These are phyloP conservation scores for Aporophyla lueneburgensis DNA, from an alignment of 2,888 invertebrate species.

Conservation along the genomic window DNA sequence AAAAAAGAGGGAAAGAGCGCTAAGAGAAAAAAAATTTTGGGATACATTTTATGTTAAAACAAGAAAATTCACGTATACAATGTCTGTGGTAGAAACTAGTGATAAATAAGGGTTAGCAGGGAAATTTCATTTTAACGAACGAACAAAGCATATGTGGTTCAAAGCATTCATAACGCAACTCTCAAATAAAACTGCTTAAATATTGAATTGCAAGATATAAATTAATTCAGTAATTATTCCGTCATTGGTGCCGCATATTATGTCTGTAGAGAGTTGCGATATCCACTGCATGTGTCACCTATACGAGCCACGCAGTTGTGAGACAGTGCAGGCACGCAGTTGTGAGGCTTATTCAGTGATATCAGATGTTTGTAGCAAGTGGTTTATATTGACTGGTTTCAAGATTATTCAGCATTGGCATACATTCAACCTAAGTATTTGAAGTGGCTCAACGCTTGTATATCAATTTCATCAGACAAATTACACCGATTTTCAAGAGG, in stretches of 20 bases:
- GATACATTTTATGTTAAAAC: too few relatives aligned
- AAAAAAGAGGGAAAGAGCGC: too few relatives aligned
- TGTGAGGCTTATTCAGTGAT: not conserved
- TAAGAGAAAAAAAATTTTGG: too few relatives aligned
- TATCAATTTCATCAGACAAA: not conserved
- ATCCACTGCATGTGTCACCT: constrained; percentile 16
- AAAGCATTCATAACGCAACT: too few relatives aligned
- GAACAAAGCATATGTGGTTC: not conserved
- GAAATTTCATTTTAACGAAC: not conserved
- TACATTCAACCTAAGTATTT: not conserved
- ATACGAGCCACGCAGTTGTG: too few relatives aligned
- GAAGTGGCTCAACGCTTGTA: too few relatives aligned
- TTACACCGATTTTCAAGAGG: not conserved
- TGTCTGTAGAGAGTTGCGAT: not conserved
- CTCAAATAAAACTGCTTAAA: too few relatives aligned
- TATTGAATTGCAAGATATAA: not conserved
- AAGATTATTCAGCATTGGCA: not conserved
- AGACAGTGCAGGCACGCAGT: fast-evolving
- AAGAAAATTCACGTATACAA: too few relatives aligned
- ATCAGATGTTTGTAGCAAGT: constrained; percentile 12
- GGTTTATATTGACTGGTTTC: not conserved
- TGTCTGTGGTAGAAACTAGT: not conserved
- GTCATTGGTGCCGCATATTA: constrained; percentile 1
- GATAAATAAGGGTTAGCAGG: not conserved
- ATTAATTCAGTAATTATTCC: not conserved